Evolutionary conservation across 1,140 invertebrate species (phyloP), one percentile per base, ranked within the genome.

Genomic region (Brevipalpus yothersi): DNA sequence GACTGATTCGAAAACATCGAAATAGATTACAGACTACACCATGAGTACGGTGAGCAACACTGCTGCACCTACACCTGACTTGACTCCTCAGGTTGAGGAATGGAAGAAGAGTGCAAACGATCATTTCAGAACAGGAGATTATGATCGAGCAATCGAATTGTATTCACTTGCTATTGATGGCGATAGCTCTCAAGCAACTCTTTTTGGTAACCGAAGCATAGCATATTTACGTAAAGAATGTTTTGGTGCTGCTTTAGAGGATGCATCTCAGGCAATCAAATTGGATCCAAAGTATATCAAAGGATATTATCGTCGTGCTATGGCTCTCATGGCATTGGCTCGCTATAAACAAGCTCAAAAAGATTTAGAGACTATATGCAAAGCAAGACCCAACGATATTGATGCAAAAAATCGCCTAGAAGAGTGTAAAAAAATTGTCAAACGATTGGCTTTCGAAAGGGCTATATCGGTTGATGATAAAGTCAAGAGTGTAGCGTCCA

Each of bases 351-450:
- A 86, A 70, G 94, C 95, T 1, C 76, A 97, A 54, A 87, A 83
- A 72, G 93, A 98, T 75, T 96, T 90, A 75, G 89, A 96, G 79
- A 82, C 84, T 70, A 91, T 93, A 73, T 82, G 80, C 47, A 93
- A 87, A 75, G 82, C 82, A 54, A 76, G 82, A 63, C 94, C 93
- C 62, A 87, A 82, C 72, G 90, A 98, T 72, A 84, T 84, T 70
- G 91, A 97, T 76, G 91, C 91, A 11, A 84, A 84, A 72, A 66
- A 80, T n/a, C 98, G 97, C 71, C 95, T 76, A 68, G 80, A 76
- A 45, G 93, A 97, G 75, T 98, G 94, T 73, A 83, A 80, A 70
- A 98, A 97, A 76, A 90, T 97, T 68, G 84, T 95, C 4, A 88
- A 84, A 70, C 83, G 84, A 73, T 77, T 88, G 63, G 88, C 90